These are phyloP conservation scores for Python bivittatus DNA, from an alignment of 2,113 vertebrate species.

Conservation along the genomic window DNA sequence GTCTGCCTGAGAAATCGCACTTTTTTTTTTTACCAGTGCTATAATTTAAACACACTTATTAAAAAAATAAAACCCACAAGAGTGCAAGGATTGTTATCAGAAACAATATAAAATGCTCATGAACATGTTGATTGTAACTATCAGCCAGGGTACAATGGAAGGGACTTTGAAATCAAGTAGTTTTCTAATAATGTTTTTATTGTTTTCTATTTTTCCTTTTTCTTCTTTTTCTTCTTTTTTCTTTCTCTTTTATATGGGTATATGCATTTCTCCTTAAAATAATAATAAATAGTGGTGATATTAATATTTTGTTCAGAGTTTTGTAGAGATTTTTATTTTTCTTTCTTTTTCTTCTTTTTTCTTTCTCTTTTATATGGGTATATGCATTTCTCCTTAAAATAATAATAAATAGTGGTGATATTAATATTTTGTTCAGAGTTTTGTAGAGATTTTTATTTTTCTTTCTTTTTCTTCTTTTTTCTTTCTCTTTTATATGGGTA, in stretches of 20 bases:
- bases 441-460: no score
- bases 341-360: no score
- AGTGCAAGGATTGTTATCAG: not conserved
- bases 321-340: not conserved
- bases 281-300: not conserved
- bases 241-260: not conserved
- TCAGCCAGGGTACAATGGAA: not conserved
- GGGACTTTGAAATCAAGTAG: not conserved
- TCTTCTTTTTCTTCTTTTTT: no score
- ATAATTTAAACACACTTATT: not conserved
- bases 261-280: not conserved
- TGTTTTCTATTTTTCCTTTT: no score
- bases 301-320: not conserved
- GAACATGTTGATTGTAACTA: not conserved
- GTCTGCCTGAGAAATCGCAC: not conserved
- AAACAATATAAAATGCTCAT: not conserved
- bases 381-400: not conserved
- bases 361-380: not conserved
- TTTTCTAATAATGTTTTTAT: not conserved
- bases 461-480: no score
- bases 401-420: not conserved
- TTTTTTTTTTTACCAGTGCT: not conserved
- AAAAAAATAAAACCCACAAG: not conserved
- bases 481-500: not conserved
- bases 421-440: not conserved